phyloP scores from a whole-genome alignment of 1,140 invertebrate species.

The Berghia stephanieae region DNA sequence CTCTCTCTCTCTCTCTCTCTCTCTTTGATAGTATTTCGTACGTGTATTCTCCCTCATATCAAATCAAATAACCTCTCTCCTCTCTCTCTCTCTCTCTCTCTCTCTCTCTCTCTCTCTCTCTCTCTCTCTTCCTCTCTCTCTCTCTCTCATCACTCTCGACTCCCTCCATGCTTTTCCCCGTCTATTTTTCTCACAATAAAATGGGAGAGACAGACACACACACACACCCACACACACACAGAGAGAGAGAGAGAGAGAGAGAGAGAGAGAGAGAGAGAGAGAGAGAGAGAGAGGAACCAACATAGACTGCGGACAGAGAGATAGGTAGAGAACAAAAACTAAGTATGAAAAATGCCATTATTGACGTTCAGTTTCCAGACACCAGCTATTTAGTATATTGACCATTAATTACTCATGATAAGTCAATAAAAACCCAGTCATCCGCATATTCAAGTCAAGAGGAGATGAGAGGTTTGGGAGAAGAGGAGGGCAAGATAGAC shows the following conservation, averaged over 20 bases:
- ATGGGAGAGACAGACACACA: conserved; percentile 17
- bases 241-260: conserved; percentile 8
- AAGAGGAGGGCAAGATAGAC: too few species aligned
- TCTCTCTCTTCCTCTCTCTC: background rate
- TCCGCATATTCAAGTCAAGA: too few species aligned
- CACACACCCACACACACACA: conserved; percentile 8
- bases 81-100: background rate
- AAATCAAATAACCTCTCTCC: background rate
- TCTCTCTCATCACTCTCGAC: background rate
- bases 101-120: conserved; percentile 20
- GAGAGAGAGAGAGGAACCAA: background rate
- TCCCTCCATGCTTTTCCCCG: background rate
- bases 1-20: background rate
- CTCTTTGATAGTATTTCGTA: background rate
- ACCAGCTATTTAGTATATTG: too few species aligned
- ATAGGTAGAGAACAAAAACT: too few species aligned
- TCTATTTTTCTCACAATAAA: background rate
- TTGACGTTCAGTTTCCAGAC: too few species aligned
- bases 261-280: background rate
- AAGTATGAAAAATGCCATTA: too few species aligned
- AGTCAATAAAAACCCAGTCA: too few species aligned
- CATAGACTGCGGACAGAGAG: background rate
- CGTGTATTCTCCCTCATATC: too few species aligned
- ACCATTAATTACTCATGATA: too few species aligned
- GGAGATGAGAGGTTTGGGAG: too few species aligned